Base-by-base conservation (phyloP, 2,113 vertebrate species). In the Grallaria varia region DNA sequence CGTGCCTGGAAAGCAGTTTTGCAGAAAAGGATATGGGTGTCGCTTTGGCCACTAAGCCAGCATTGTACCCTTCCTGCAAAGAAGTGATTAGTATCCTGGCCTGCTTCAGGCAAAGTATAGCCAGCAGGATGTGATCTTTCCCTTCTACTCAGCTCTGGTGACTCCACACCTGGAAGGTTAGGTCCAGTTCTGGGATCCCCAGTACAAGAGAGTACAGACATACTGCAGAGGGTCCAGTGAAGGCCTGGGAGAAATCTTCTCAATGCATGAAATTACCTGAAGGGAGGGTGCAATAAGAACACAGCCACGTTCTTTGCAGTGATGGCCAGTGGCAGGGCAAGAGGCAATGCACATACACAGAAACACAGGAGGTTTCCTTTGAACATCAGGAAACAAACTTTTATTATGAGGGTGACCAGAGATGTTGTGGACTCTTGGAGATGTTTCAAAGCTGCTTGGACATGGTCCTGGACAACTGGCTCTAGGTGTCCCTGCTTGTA, bases 391-490 rank as follows among this genome's bases (percentile, higher is more conserved):
- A 49, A 20, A 40, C 4, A 27, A 4, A 20, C 49, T 83, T 55
- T 83, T 42, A 14, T 33, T 42, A 6, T 20, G 30, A 47, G 14
- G 1, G 1, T 45, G n/a, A 31, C 21, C 24, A 45, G 25, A 10
- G 35, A 21, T 4, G 1, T 33, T 71, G 19, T 21, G 50, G 47
- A 50, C 10, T 58, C 31, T 50, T 68, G 13, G 37, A 79, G 9
- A 25, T 40, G n/a, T 12, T 63, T 11, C 25, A 56, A 68, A 91
- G 16, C 0, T 1, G 2, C 9, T 39, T 68, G n/a, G 22, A 58
- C 6, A 5, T 18, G 0, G 1, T n/a, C 16, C 12, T 64, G 55
- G 12, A 27, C 35, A 62, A 59, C 9, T 28, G 11, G 2, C 3
- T 74, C 6, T n/a, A 37, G 24, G 9, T 55, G 9, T 19, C 39